Evolutionary conservation across 2,113 vertebrate genomes (phyloP), one percentile per base, ranked within the genome.

Genomic region (Pseudorhombus dupliciocellatus): DNA sequence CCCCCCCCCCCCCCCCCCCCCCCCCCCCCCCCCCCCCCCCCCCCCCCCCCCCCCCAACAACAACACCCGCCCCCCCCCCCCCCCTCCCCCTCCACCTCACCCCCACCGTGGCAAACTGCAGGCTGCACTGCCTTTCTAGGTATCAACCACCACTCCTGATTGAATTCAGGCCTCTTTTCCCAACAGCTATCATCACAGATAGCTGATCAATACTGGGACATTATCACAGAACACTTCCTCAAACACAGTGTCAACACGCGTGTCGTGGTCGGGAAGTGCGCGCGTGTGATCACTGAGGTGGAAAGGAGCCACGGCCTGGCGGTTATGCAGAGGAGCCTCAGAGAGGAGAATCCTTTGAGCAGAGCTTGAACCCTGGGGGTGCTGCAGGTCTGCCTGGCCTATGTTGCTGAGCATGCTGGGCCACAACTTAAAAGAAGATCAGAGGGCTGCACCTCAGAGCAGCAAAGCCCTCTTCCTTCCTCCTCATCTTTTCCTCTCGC

Each of bases 211-310:
- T 92, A 92, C 83, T 11, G 50, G 70, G 76, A 85, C 81, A 86
- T 90, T 91, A 92, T 92, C 89, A 89, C 79, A 87, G 78, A 91
- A 87, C 66, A 77, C 84, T 91, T 91, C 87, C 88, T 90, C 86
- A 84, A 88, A 91, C 85, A 90, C 82, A 65, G 73, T 87, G 92
- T 91, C 90, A 90, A 91, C 91, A 89, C 73, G 70, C 48, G 30
- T 71, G 65, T 68, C 65, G 56, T 84, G 77, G 66, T 55, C 26
- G 40, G 74, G 67, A 73, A 83, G 73, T 42, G 57, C n/a, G 66
- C 24, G 62, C 86, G 85, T 87, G 85, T 87, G 88, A 85, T 88
- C 80, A 66, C 37, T 80, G 79, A 86, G 81, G 85, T 86, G 90
- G 84, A 91, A 84, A 87, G 81, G 52, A 87, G 83, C 69, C 26